Percentiles rank a stretch among this genome's conserved stretches.
phyloP scores from a whole-genome alignment of 2,888 invertebrate genomes.

The Eupithecia tripunctaria region DNA sequence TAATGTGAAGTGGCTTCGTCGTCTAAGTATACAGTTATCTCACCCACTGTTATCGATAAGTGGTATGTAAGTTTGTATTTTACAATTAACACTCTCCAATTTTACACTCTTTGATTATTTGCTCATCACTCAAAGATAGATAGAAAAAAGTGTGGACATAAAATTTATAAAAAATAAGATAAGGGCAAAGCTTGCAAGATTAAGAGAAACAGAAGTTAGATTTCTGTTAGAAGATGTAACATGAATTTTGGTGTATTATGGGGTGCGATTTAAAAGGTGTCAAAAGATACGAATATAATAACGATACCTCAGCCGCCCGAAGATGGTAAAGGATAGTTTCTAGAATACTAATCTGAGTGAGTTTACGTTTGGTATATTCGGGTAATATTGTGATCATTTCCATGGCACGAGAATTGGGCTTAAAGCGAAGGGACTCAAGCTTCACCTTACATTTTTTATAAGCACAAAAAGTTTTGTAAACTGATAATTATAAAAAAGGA shows the following conservation, averaged over 20 bases:
- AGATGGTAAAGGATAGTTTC: neutral
- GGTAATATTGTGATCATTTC: neutral
- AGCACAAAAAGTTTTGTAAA: neutral
- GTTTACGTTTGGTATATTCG: neutral
- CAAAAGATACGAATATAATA: neutral
- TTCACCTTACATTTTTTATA: neutral
- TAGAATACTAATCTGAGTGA: neutral
- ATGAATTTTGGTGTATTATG: slow-evolving; percentile 48
- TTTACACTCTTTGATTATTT: neutral
- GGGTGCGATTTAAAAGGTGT: slow-evolving; percentile 35
- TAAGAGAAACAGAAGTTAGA: slow-evolving; percentile 39
- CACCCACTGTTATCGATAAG: neutral
- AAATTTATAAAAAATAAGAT: slow-evolving; percentile 32
- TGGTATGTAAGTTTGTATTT: neutral
- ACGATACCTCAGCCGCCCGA: neutral
- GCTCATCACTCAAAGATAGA: neutral
- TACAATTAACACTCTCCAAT: neutral
- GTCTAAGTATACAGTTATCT: neutral
- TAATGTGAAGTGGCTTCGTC: neutral
- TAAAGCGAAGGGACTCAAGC: neutral
- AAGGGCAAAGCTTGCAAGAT: slow-evolving; percentile 54
- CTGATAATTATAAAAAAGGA: neutral
- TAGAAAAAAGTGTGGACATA: neutral
- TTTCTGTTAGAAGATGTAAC: slow-evolving; percentile 45
- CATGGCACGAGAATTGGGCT: neutral